Evolutionary conservation across 37 sponge, comb jelly and placozoan genomes (phyloP), one percentile per base, ranked within the genome.

Genomic region (Aplysina aerophoba): DNA sequence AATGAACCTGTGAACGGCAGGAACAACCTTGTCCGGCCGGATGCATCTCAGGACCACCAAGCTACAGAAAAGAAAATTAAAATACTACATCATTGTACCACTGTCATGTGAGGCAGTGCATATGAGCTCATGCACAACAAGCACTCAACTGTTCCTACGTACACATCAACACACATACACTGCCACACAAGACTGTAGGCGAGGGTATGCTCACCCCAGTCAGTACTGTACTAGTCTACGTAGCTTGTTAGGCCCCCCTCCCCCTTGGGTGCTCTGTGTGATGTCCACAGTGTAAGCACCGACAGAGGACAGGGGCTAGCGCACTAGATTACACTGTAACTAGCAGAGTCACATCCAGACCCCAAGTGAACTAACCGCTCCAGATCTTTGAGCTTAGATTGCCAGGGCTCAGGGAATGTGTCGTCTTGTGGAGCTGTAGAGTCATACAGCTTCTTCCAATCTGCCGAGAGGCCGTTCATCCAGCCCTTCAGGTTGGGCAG

Each of bases 381-480:
- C 15, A 97, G 81, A 0, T 86, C 92, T 6, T 35, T 91, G 16
- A 97, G 88, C 59, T 95, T 84, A 22, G 83, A 35, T 22, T 99
- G 83, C 95, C 97, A 99, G 14, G 87, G 86, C 27, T 84, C 90
- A 55, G 99, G 99, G 3, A 94, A 86, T 14, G 69, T 55, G 0
- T 82, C 85, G 21, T 91, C 88, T 24, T 97, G 94, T 37, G 99
- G 99, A 19, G 85, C 20, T 15, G 94, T 71, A 55, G 95, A 91
- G 56, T 99, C 99, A 81, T 99, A 99, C 67, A 99, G 37, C 35
- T 79, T 81, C 86, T 99, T 99, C 99, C 99, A 99, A 3, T 91
- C 75, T 0, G 88, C 65, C 0, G 85, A 85, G 85, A 93, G 88
- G 35, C 89, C 88, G 37, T 87, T 91, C 87, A 90, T 91, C 84